phyloP scores from a whole-genome alignment of 2,113 vertebrate species.

The Dasyprocta punctata region DNA sequence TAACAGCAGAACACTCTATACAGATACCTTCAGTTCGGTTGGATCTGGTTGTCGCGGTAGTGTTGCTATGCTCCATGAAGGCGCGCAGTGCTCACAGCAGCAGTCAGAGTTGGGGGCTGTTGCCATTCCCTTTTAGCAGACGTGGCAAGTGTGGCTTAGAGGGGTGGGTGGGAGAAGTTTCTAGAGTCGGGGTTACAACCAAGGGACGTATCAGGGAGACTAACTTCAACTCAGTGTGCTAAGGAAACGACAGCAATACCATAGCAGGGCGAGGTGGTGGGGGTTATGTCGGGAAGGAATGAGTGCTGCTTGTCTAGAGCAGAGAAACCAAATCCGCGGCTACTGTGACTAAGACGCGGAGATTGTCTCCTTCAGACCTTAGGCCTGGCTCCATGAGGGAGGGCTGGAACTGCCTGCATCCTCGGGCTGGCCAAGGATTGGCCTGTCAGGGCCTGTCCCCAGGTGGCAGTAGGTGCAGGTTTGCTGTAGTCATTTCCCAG shows the following conservation, averaged over 20 bases:
- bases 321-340: background rate
- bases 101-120: background rate
- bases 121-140: background rate
- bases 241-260: background rate
- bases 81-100: background rate
- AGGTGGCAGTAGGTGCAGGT: background rate
- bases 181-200: background rate
- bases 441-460: slow-evolving; percentile 62
- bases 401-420: background rate
- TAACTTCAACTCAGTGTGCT: background rate
- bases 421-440: background rate
- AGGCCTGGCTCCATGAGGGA: background rate
- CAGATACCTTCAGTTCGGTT: background rate
- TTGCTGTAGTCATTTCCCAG: background rate
- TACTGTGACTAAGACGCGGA: too few species aligned
- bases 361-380: background rate
- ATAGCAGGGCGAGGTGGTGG: background rate
- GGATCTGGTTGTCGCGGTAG: background rate
- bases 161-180: background rate
- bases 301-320: background rate
- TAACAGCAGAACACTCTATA: background rate
- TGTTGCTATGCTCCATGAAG: background rate
- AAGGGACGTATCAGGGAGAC: background rate
- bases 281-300: background rate
- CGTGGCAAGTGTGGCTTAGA: background rate